Evolutionary conservation across 2,797 vertebrate genomes (phyloP), one percentile per base, ranked within the genome.

Genomic region (Rhadinocentrus ornatus): DNA sequence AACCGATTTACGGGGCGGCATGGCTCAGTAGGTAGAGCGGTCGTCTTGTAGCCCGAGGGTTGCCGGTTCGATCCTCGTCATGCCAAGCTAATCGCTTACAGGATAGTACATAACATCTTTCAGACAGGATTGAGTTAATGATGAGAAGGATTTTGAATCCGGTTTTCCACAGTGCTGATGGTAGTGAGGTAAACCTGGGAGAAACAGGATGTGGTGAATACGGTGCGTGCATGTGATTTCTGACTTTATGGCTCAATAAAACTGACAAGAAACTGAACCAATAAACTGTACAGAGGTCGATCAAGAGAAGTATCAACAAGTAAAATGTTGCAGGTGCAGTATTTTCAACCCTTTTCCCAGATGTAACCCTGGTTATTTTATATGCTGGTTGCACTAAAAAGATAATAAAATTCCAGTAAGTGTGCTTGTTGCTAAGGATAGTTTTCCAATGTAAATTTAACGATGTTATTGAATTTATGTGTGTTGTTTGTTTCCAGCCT

Each of bases 401-500:
- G 18, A 41, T 5, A 4, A 41, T 12, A 41, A 11, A 35, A 9
- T 35, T 35, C 10, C 9, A 35, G 34, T 9, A 35, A 11, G 2
- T 0, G 15, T 12, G 15, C 39, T 41, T 41, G 39, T 41, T 41
- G 39, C 39, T 6, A 41, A 41, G 39, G 15, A 18, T 16, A 16
- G 16, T 41, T 18, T 41, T 18, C 2, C 1, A 16, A 15, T 18
- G 7, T 46, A 18, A 46, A 46, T 46, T 1, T 0, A 0, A 46
- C 20, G 20, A 5, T n/a, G 2, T 46, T n/a, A 2, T 7, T 46
- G 44, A 46, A 46, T 46, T 46, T n/a, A n/a, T 46, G 2, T 8
- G 16, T 41, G 11, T 18, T 41, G 6, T 41, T 2, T 69, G 55
- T 66, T 59, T 71, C 13, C 69, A 93, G 92, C 34, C 75, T 2